Base-by-base conservation (phyloP, 2,797 vertebrate genomes). In the Cephalopachus bancanus region DNA sequence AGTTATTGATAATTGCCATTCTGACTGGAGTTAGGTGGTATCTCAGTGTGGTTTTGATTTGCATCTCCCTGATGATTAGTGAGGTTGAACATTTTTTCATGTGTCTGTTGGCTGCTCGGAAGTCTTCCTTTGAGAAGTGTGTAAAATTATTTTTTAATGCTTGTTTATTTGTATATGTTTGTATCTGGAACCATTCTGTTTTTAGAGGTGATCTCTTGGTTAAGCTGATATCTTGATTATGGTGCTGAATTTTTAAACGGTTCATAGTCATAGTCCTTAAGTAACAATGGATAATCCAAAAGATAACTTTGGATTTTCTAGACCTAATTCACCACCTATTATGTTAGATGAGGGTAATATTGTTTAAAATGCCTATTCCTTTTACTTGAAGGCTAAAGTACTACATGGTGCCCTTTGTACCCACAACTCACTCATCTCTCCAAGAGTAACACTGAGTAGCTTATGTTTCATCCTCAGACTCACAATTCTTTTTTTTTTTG, bases 171-270 rank as follows among this genome's bases (percentile, higher is more conserved):
- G 62, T 30, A 75, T 51, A 62, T 83, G 44, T 62, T 81, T 88
- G 76, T 28, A 44, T 69, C 53, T 60, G 62, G 44, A 92, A 55
- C 51, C 69, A 62, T 55, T 89, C 14, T 78, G 30, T 19, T 83
- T 90, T 62, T 89, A 20, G n/a, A 76, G 78, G n/a, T 83, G 62
- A 92, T 83, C n/a, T 53, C 55, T 95, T 78, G 60, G 71, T 62
- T 44, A 55, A n/a, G 5, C 10, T 78, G 28, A 7, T n/a, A 55
- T n/a, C 5, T 78, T 78, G 75, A 19, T n/a, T 55, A 78, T 55
- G 59, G 22, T 88, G 76, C 24, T 69, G 26, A 62, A 83, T 83
- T 83, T 83, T 83, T 81, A 76, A 92, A 53, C 69, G 37, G 53
- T 83, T 92, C 69, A 19, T 76, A 88, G 17, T 62, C 78, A 83